Conservation (phyloP, 1,140 invertebrate species). For the Melanaphis sacchari region DNA sequence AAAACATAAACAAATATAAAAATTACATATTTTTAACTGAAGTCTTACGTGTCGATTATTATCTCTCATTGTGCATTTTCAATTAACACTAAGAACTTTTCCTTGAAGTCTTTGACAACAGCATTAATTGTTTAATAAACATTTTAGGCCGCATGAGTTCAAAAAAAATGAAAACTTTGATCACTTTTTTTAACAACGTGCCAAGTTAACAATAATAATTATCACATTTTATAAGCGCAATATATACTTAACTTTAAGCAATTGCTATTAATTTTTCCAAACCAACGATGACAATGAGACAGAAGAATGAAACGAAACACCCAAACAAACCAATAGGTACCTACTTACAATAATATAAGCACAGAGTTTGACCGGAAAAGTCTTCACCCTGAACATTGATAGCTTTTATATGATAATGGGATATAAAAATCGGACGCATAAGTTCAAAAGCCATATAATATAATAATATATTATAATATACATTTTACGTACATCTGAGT, state of each 20-base stretch:
- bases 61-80: not conserved
- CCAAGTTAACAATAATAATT: not conserved
- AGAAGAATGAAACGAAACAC: not conserved
- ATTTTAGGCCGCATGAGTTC: not conserved
- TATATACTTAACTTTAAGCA: not conserved
- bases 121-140: not conserved
- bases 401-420: not conserved
- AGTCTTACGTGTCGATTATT: not conserved
- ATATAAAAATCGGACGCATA: not conserved
- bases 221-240: not conserved
- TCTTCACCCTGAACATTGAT: not conserved
- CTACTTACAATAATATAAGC: not conserved
- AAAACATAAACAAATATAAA: not conserved
- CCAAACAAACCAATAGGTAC: not conserved
- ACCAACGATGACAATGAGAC: not conserved
- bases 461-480: not conserved
- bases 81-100: not conserved
- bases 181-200: conserved; percentile 12
- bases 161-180: conserved; percentile 19
- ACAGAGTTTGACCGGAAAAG: not conserved
- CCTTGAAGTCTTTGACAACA: not conserved
- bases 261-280: not conserved
- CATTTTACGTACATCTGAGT: not conserved
- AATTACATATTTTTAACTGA: not conserved
- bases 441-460: not conserved